Conservation (phyloP, 1,140 invertebrate species). For the Notospermus geniculatus region DNA sequence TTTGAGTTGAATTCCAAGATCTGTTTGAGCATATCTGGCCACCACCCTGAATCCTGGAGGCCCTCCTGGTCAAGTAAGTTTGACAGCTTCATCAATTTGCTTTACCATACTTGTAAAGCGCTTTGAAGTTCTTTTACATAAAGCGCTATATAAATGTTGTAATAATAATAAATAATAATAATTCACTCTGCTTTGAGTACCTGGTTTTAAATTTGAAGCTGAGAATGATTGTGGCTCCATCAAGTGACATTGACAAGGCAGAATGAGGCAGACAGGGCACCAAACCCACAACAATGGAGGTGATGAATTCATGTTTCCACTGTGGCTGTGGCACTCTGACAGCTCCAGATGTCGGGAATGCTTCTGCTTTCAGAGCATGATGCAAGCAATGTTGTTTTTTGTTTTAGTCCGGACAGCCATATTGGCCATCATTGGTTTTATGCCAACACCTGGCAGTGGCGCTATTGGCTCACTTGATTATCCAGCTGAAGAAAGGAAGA, state of each 20-base stretch:
- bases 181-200: too few relatives aligned
- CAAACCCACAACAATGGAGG: not conserved
- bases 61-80: constrained; percentile 83
- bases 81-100: too few relatives aligned
- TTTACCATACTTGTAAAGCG: too few relatives aligned
- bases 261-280: too few relatives aligned
- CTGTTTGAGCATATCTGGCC: constrained; percentile 93
- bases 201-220: too few relatives aligned
- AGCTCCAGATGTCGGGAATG: not conserved
- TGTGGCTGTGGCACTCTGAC: not conserved
- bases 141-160: too few relatives aligned
- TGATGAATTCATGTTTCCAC: not conserved
- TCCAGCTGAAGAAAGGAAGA: constrained; percentile 75
- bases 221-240: too few relatives aligned
- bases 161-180: too few relatives aligned
- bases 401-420: constrained; percentile 81
- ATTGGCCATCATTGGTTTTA: constrained; percentile 85
- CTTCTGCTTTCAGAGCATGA: not conserved
- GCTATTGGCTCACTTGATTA: constrained; percentile 91
- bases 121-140: too few relatives aligned
- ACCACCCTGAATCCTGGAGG: constrained; percentile 96
- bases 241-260: too few relatives aligned
- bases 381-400: constrained; percentile 6
- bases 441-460: constrained; percentile 82
- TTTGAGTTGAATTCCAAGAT: constrained; percentile 95